Evolutionary conservation across 1,140 invertebrate species (phyloP), one percentile per base, ranked within the genome.

Genomic region (Steinernema feltiae): DNA sequence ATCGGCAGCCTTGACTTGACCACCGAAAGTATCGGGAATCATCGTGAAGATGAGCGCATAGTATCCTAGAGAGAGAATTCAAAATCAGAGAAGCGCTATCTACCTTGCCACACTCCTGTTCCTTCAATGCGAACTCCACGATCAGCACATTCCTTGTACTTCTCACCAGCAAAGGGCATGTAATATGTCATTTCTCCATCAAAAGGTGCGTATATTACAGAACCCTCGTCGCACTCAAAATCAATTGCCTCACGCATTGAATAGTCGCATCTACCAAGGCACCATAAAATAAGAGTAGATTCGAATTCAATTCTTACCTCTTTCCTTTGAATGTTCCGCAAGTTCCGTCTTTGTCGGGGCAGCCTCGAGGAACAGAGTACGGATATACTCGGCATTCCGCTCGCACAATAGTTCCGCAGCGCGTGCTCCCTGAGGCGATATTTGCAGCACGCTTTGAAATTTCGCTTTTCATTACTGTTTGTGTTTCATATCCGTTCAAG

Each of bases 111-210:
- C 17, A 82, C 82, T 35, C 76, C 82, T n/a, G 78, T 84, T 73
- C 84, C 84, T 32, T 85, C 85, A 46, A 85, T 86, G 32, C 79
- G 70, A 0, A 82, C 85, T 21, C 85, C 84, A 21, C 82, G 76
- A 48, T 85, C 84, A 1, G 79, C 81, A 71, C 85, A 85, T 71
- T 80, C 31, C 29, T 76, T 72, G 2, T 78, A 78, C 30, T 70
- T 71, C 70, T 81, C 75, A 24, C 82, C 84, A 27, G 84, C 85
- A 71, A 80, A 84, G 21, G 84, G 84, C 70, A 77, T 81, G 46
- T 82, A 79, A 63, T 79, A 85, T n/a, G 75, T 74, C 71, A 85
- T 75, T 70, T 85, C 78, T 1, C 84, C 84, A 71, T 84, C 82
- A 71, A 85, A 82, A 1, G 84, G 84, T 3, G 84, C 83, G 48